Evolutionary conservation across 37 sponge, comb jelly and placozoan genomes (phyloP).

Genomic region (Beroe forskalii): DNA sequence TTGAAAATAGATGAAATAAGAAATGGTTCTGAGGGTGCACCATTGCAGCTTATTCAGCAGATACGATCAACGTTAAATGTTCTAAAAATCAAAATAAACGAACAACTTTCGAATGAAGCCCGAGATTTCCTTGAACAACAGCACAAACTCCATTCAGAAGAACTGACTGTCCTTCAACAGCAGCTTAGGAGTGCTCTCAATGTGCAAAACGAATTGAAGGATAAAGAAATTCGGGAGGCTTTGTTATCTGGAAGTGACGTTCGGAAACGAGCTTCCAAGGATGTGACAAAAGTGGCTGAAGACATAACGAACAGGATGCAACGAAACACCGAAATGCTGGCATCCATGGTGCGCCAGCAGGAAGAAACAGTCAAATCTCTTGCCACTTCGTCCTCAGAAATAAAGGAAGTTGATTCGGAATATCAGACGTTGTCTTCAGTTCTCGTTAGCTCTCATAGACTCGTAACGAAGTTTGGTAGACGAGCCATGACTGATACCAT

Average conservation of each 20-base stretch:
- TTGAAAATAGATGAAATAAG: conserved; percentile 51
- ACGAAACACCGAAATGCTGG: conserved; percentile 42
- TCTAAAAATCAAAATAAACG: conserved; percentile 15
- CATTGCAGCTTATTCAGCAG: conserved; percentile 30
- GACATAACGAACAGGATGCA: conserved; percentile 49
- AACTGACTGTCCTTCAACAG: neutral
- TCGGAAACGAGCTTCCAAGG: neutral
- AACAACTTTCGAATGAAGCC: conserved; percentile 20
- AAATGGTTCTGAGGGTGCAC: conserved; percentile 8
- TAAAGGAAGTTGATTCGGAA: conserved; percentile 28
- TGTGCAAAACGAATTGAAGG: conserved; percentile 31
- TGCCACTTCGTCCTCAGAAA: conserved; percentile 1
- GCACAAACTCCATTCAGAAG: neutral
- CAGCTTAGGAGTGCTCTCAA: conserved; percentile 41
- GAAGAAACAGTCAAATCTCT: conserved; percentile 55
- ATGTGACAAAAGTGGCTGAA: conserved; percentile 64
- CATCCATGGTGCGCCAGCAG: conserved; percentile 53
- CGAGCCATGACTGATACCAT: conserved; percentile 59
- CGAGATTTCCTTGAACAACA: conserved; percentile 51
- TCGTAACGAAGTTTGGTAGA: conserved; percentile 61
- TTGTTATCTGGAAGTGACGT: neutral
- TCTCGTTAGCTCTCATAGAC: conserved; percentile 23
- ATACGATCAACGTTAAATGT: conserved; percentile 33
- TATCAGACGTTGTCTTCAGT: conserved; percentile 55
- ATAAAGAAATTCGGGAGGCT: neutral